Conservation (phyloP, 2,888 invertebrate species). For the Allolobophora icterica region DNA sequence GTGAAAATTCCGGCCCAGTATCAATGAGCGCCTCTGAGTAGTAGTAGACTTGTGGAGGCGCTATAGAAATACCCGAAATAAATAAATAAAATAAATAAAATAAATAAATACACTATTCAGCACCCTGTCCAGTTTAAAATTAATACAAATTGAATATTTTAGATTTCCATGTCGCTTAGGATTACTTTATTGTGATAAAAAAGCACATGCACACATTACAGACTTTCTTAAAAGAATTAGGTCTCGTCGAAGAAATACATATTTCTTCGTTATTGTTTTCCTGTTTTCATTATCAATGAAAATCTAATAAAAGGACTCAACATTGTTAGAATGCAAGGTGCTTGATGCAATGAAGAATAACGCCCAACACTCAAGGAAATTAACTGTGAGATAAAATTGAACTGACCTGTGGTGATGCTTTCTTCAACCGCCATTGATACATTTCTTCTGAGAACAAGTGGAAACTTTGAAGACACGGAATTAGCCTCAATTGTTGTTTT, state of each 20-base stretch:
- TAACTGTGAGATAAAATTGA: not conserved
- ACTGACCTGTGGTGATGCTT: slow-evolving; percentile 32
- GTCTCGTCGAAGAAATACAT: not conserved
- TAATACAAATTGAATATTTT: not conserved
- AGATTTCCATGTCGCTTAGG: not conserved
- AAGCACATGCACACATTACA: not conserved
- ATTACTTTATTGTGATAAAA: not conserved
- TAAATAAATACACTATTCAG: too few species aligned
- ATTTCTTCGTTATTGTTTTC: not conserved
- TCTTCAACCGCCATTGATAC: slow-evolving; percentile 36
- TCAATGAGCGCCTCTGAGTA: too few species aligned
- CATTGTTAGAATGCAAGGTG: not conserved
- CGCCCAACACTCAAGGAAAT: not conserved
- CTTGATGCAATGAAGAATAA: not conserved
- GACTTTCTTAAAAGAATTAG: not conserved
- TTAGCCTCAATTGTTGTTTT: slow-evolving; percentile 36
- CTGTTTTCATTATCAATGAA: not conserved
- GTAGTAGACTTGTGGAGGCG: too few species aligned
- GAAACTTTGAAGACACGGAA: slow-evolving; percentile 33
- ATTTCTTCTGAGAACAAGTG: slow-evolving; percentile 45
- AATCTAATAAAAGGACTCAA: not conserved
- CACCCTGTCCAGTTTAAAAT: too few species aligned
- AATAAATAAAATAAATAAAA: too few species aligned
- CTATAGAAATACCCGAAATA: too few species aligned
- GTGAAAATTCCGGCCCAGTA: too few species aligned